Evolutionary conservation across 2,888 invertebrate species (phyloP).

Genomic region (Girardia tigrina): DNA sequence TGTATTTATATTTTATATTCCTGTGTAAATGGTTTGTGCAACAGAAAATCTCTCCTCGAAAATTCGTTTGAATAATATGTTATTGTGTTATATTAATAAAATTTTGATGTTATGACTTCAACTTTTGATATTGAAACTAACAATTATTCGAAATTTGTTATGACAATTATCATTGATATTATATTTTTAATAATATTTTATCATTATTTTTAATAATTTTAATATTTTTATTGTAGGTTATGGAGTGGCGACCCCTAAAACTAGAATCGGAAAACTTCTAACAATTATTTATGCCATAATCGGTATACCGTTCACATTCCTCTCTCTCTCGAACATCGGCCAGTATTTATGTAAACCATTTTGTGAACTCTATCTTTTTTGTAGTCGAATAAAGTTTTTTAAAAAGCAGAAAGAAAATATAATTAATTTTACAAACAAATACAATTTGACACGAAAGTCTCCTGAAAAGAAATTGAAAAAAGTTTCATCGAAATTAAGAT

Average conservation of each 20-base stretch:
- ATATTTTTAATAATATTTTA: neutral
- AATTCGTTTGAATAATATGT: too few species aligned
- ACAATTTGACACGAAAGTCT: neutral
- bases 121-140: too few species aligned
- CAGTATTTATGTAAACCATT: slow-evolving; percentile 40
- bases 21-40: too few species aligned
- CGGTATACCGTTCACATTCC: slow-evolving; percentile 40
- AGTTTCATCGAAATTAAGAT: neutral
- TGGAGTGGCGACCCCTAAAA: slow-evolving; percentile 41
- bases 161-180: too few species aligned
- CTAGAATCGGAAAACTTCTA: slow-evolving; percentile 39
- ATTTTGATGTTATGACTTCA: too few species aligned
- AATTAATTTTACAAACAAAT: neutral
- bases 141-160: too few species aligned
- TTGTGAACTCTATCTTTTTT: slow-evolving; percentile 38
- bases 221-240: too few species aligned
- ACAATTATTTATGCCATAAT: slow-evolving; percentile 40
- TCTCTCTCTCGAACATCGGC: slow-evolving; percentile 41
- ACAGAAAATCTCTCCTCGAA: too few species aligned
- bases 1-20: too few species aligned
- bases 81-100: too few species aligned
- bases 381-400: neutral
- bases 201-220: neutral
- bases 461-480: neutral
- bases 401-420: neutral